Percentiles rank a stretch among this genome's conserved stretches.
Conservation (phyloP, 1,140 invertebrate genomes). For the Lordiphosa stackelbergi region DNA sequence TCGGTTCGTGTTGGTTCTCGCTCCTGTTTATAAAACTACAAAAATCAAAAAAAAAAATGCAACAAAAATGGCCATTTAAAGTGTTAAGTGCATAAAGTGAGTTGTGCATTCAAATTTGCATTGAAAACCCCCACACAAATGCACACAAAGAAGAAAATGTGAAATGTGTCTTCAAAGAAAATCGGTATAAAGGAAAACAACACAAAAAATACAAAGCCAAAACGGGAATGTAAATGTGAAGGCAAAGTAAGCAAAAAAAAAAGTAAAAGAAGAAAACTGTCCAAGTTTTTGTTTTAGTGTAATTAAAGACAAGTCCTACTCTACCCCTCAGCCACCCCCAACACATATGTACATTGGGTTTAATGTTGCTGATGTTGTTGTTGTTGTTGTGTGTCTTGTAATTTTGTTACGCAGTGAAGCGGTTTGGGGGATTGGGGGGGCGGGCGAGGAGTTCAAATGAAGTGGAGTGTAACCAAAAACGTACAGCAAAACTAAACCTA, state of each 20-base stretch:
- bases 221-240: no score
- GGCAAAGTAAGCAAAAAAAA: slow-evolving; percentile 59
- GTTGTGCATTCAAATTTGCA: slow-evolving; percentile 25
- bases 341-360: slow-evolving; percentile 1
- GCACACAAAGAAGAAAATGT: slow-evolving; percentile 26
- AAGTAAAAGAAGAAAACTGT: slow-evolving; percentile 18
- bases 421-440: slow-evolving; percentile 48
- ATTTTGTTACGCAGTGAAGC: slow-evolving; percentile 70
- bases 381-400: slow-evolving; percentile 44
- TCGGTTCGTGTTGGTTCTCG: slow-evolving; percentile 6
- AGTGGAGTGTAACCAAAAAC: slow-evolving; percentile 59
- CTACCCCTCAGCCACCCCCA: not conserved
- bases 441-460: slow-evolving; percentile 40
- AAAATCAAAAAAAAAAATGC: slow-evolving; percentile 6
- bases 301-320: slow-evolving; percentile 48
- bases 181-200: slow-evolving; percentile 61
- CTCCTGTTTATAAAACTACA: slow-evolving; percentile 1
- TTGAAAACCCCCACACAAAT: slow-evolving; percentile 10
- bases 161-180: slow-evolving; percentile 31
- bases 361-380: slow-evolving; percentile 5
- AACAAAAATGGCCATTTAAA: slow-evolving; percentile 9
- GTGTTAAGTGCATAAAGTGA: slow-evolving; percentile 15
- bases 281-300: slow-evolving; percentile 32
- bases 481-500: slow-evolving; percentile 32
- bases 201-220: slow-evolving; percentile 53